phyloP scores from a whole-genome alignment of 2,888 invertebrate genomes.

The Drosophila quinaria region DNA sequence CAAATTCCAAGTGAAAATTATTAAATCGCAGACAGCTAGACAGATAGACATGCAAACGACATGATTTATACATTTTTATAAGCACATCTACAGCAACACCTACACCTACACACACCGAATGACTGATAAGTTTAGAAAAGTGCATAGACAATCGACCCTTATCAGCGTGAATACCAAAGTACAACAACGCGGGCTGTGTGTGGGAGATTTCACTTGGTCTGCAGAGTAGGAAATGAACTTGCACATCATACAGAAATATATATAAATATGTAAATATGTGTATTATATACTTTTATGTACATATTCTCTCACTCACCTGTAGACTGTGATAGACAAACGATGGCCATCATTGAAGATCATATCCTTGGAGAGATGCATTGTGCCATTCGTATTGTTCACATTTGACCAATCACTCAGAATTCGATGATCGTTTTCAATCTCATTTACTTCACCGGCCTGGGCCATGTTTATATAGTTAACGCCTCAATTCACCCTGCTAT shows the following conservation, averaged over 20 bases:
- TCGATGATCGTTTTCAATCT: conserved; percentile 85
- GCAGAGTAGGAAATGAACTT: conserved; percentile 27
- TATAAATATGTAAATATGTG: not conserved
- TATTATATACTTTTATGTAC: not conserved
- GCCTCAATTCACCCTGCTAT: not conserved
- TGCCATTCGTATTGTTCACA: conserved; percentile 83
- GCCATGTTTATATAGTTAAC: conserved; percentile 63
- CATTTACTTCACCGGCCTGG: conserved; percentile 74
- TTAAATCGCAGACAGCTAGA: conserved; percentile 57
- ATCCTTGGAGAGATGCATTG: conserved; percentile 86
- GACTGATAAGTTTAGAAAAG: conserved; percentile 67
- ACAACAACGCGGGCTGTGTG: conserved; percentile 20
- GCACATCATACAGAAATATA: not conserved
- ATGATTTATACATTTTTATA: conserved; percentile 69
- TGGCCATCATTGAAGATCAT: conserved; percentile 96
- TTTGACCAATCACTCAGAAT: conserved; percentile 84
- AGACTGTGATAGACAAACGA: conserved; percentile 92
- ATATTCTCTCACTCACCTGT: conserved; percentile 85
- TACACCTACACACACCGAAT: conserved; percentile 59
- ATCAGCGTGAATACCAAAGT: conserved; percentile 51
- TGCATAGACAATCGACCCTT: conserved; percentile 53
- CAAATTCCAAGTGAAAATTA: conserved; percentile 79
- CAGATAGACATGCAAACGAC: conserved; percentile 58
- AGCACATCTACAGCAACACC: conserved; percentile 42
- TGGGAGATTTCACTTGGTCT: conserved; percentile 16